Evolutionary conservation across 2,113 vertebrate genomes (phyloP).

Genomic region (Hydropotes inermis): DNA sequence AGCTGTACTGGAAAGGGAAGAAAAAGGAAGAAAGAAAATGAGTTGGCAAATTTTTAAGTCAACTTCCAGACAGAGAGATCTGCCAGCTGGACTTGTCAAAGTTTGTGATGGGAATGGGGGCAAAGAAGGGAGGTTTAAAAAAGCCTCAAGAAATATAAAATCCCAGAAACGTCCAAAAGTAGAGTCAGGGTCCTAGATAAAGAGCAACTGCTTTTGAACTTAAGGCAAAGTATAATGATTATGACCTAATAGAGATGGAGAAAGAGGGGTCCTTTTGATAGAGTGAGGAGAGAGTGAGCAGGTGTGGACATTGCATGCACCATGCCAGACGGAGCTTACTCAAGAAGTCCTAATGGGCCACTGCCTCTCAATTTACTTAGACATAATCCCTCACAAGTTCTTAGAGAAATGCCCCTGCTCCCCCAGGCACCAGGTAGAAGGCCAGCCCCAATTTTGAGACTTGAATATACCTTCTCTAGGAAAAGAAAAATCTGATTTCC

Average conservation of each 20-base stretch:
- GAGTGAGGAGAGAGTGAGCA: background rate
- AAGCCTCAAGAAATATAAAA: constrained; percentile 37
- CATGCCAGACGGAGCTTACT: background rate
- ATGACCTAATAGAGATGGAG: background rate
- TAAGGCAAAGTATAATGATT: constrained; percentile 24
- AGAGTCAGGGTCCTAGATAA: background rate
- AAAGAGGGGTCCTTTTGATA: rapidly evolving
- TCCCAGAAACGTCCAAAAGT: background rate
- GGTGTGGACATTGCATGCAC: background rate
- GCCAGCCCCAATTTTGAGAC: background rate
- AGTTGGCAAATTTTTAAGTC: constrained; percentile 77
- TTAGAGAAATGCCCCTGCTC: background rate
- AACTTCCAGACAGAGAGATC: constrained; percentile 68
- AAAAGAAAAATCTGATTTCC: constrained; percentile 54
- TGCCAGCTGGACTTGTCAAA: constrained; percentile 63
- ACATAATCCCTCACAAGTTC: background rate
- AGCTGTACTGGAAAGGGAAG: constrained; percentile 64
- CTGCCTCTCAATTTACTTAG: background rate
- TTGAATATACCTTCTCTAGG: background rate
- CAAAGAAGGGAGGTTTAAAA: background rate
- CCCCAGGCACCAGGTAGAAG: background rate
- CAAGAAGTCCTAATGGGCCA: background rate
- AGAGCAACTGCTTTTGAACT: background rate
- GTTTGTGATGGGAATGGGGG: background rate
- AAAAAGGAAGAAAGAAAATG: constrained; percentile 54